phyloP scores from a whole-genome alignment of 2,113 vertebrate genomes.

The Phrynosoma blainvillii region DNA sequence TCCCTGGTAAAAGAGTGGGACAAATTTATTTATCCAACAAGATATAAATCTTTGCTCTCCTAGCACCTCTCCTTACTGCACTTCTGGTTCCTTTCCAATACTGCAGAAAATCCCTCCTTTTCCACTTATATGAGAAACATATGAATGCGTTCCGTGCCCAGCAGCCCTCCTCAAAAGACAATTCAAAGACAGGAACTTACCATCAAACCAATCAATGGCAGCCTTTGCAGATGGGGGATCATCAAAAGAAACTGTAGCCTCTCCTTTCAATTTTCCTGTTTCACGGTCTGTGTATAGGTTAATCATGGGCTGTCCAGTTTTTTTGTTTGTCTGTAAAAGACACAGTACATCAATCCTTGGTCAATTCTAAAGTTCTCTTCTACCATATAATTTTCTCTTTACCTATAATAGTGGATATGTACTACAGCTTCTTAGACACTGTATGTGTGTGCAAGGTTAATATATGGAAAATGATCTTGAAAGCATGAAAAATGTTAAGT shows the following conservation, averaged over 20 bases:
- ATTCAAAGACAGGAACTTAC: conserved; percentile 61
- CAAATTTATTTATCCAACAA: not conserved
- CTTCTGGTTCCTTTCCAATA: not conserved
- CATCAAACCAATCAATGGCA: conserved; percentile 93
- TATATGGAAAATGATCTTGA: not conserved
- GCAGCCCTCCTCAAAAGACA: too few species aligned
- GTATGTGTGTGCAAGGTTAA: not conserved
- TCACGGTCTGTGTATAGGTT: conserved; percentile 92
- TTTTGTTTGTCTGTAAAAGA: conserved; percentile 85
- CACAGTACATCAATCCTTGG: not conserved
- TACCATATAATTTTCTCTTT: not conserved
- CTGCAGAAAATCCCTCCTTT: not conserved
- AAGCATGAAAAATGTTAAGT: not conserved
- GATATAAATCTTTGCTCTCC: too few species aligned
- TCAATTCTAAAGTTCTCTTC: not conserved
- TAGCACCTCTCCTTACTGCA: not conserved
- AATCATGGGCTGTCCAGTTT: conserved; percentile 93
- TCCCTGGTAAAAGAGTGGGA: conserved; percentile 72
- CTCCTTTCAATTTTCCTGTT: conserved; percentile 90
- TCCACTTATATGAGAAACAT: too few species aligned
- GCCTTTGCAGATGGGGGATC: conserved; percentile 92
- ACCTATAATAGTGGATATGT: too few species aligned
- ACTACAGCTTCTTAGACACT: not conserved
- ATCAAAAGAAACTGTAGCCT: conserved; percentile 91
- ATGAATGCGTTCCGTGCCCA: not conserved